phyloP scores from a whole-genome alignment of 2,797 vertebrate genomes.

The Pipistrellus kuhlii region DNA sequence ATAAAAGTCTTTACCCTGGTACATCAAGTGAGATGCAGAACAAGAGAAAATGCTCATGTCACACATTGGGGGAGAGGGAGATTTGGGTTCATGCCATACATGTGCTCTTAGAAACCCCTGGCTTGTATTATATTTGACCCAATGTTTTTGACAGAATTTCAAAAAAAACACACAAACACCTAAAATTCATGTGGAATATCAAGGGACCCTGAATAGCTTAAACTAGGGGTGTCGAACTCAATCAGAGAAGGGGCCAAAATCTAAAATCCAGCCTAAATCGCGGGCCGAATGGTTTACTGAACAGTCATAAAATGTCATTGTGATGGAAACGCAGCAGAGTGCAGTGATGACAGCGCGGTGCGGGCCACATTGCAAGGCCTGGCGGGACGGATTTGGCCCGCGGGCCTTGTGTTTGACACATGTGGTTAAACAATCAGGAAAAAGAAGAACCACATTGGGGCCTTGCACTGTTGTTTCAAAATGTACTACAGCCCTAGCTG shows the following conservation, averaged over 20 bases:
- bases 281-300: too few relatives aligned
- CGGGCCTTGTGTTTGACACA: too few relatives aligned
- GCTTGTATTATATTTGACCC: background rate
- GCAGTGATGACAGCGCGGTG: too few relatives aligned
- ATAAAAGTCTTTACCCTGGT: background rate
- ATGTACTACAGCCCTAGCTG: background rate
- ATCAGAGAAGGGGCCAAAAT: too few relatives aligned
- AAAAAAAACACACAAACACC: background rate
- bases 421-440: background rate
- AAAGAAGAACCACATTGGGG: background rate
- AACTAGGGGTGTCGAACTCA: too few relatives aligned
- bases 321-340: too few relatives aligned
- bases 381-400: too few relatives aligned
- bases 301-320: too few relatives aligned
- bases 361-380: too few relatives aligned
- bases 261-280: too few relatives aligned
- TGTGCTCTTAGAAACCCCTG: background rate
- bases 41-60: background rate
- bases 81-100: background rate
- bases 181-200: background rate
- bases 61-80: background rate
- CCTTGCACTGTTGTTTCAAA: background rate
- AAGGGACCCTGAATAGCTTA: background rate
- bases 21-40: background rate
- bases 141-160: background rate